phyloP scores from a whole-genome alignment of 2,113 vertebrate genomes.

The Cyprinus carpio region DNA sequence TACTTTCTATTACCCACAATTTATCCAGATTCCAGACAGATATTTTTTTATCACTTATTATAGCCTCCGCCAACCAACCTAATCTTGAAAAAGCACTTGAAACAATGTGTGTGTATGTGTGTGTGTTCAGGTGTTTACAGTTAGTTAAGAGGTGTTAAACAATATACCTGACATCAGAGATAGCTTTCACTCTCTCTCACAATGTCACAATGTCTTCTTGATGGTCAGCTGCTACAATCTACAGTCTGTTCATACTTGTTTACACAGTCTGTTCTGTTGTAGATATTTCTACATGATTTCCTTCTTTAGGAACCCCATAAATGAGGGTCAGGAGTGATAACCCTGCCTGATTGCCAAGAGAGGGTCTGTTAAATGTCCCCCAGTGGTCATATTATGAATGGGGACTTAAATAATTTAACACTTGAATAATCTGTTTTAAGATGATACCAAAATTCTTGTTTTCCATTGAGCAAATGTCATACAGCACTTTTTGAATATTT shows the following conservation, averaged over 20 bases:
- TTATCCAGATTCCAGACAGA: too few species aligned
- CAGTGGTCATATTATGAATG: background rate
- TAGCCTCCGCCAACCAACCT: background rate
- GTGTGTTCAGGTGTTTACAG: slow-evolving; percentile 24
- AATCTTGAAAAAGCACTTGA: slow-evolving; percentile 10
- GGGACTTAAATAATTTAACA: background rate
- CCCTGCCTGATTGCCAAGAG: background rate
- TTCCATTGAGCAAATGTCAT: background rate
- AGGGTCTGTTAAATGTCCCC: background rate
- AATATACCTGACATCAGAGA: background rate
- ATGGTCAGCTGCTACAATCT: background rate
- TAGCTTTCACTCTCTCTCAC: background rate
- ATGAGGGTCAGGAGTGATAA: background rate
- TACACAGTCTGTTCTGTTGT: slow-evolving; percentile 13
- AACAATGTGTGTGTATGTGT: too few species aligned
- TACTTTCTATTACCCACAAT: background rate
- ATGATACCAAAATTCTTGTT: background rate
- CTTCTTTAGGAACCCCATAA: background rate
- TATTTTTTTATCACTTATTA: background rate
- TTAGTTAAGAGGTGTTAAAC: background rate
- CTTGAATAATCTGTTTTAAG: background rate
- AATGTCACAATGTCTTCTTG: background rate
- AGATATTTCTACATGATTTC: background rate
- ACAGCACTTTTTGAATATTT: slow-evolving; percentile 18
- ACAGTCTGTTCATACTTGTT: slow-evolving; percentile 16